A percentile compares a stretch with the other conserved stretches of the same genome.
phyloP scores from a whole-genome alignment of 2,797 vertebrate genomes.

The Enteromius viviparus region DNA sequence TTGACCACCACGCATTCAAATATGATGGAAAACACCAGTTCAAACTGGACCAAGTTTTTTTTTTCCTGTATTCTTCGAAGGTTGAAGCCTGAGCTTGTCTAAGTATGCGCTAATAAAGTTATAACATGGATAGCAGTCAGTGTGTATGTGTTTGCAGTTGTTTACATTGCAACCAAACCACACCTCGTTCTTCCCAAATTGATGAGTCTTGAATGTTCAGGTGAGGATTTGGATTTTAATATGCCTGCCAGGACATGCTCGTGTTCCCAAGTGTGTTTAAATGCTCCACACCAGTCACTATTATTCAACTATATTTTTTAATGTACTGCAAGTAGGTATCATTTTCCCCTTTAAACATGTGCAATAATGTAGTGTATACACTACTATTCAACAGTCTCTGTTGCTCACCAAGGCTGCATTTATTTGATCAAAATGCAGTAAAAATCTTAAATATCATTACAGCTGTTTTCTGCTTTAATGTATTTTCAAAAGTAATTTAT shows the following conservation, averaged over 20 bases:
- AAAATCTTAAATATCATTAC: neutral
- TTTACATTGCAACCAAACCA: slow-evolving; percentile 32
- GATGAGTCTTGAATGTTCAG: slow-evolving; percentile 42
- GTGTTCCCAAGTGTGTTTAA: slow-evolving; percentile 26
- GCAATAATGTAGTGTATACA: neutral
- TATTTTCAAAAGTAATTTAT: neutral
- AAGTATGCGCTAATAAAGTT: neutral
- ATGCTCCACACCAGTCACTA: neutral
- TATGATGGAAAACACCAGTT: slow-evolving; percentile 23
- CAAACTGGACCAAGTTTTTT: neutral
- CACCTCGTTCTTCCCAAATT: slow-evolving; percentile 30
- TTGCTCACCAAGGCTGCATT: neutral
- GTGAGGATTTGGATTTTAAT: slow-evolving; percentile 51
- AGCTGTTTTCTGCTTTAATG: neutral
- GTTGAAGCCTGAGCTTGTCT: slow-evolving; percentile 5
- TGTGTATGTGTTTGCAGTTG: slow-evolving; percentile 28
- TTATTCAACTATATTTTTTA: neutral
- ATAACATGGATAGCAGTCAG: neutral
- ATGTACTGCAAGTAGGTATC: neutral
- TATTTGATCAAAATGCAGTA: neutral
- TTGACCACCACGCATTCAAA: slow-evolving; percentile 36
- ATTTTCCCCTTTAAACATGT: neutral
- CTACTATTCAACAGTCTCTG: neutral
- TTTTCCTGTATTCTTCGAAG: neutral
- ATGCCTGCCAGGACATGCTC: slow-evolving; percentile 71